Percentiles rank a stretch among this genome's conserved stretches.
Conservation (phyloP, 92 coral and sea anemone genomes). For the Zoanthus sansibaricus region DNA sequence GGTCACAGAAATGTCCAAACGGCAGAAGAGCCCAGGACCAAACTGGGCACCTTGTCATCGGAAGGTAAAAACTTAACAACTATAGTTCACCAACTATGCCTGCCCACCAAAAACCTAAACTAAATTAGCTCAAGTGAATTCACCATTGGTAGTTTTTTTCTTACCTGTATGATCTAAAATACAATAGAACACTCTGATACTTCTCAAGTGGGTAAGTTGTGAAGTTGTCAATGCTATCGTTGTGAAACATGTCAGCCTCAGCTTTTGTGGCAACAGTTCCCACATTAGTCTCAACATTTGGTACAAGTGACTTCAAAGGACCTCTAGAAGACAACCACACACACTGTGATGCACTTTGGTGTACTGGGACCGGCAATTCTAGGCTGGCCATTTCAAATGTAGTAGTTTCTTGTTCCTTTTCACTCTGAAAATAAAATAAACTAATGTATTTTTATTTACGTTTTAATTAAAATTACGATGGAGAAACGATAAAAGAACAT, state of each 20-base stretch:
- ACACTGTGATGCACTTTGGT: conserved; percentile 71
- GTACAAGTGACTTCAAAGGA: conserved; percentile 27
- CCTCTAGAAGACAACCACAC: conserved; percentile 67
- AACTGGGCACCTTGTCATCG: too few species aligned
- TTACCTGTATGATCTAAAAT: conserved; percentile 94
- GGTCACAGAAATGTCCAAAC: too few species aligned
- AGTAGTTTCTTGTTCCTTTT: conserved; percentile 79
- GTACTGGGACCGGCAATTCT: conserved; percentile 78
- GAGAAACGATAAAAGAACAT: neutral
- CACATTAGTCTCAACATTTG: neutral
- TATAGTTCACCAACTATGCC: too few species aligned
- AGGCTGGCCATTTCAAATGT: conserved; percentile 49
- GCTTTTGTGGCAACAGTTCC: conserved; percentile 7
- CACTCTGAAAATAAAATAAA: conserved; percentile 54
- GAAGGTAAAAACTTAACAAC: too few species aligned
- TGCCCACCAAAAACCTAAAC: too few species aligned
- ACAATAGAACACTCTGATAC: conserved; percentile 72
- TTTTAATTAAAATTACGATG: neutral
- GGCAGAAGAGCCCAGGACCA: too few species aligned
- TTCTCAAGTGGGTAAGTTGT: conserved; percentile 50
- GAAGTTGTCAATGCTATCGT: neutral
- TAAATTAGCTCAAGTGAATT: too few species aligned
- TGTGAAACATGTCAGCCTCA: neutral
- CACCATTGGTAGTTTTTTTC: too few species aligned
- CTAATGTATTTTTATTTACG: neutral